phyloP scores from a whole-genome alignment of 2,113 vertebrate genomes.

The Conger conger region DNA sequence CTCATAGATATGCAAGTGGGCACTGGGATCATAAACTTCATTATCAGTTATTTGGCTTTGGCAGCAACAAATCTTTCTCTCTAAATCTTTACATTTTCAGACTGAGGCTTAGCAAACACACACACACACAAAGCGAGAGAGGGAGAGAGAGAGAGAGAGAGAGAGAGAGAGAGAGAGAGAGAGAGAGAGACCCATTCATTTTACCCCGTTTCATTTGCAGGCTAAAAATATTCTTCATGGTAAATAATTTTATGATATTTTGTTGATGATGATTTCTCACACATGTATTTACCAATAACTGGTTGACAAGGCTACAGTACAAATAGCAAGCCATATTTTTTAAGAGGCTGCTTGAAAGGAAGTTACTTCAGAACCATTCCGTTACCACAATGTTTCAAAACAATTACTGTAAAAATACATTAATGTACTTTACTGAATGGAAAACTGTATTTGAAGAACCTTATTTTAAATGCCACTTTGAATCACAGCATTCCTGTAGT shows the following conservation, averaged over 20 bases:
- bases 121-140: neutral
- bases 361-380: neutral
- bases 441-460: neutral
- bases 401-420: neutral
- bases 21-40: too few species aligned
- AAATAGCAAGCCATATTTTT: neutral
- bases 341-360: neutral
- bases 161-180: too few species aligned
- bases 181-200: too few species aligned
- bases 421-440: neutral
- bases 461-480: neutral
- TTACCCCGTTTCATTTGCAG: too few species aligned
- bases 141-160: too few species aligned
- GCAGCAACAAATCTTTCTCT: too few species aligned
- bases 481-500: neutral
- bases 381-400: neutral
- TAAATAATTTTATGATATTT: too few species aligned
- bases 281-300: neutral
- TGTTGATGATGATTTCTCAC: neutral
- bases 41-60: too few species aligned
- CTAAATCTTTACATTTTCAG: neutral
- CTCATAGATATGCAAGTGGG: too few species aligned
- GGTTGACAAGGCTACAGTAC: neutral
- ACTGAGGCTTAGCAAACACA: constrained; percentile 4
- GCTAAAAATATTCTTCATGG: too few species aligned